A percentile compares a stretch with the other conserved stretches of the same genome.
Evolutionary conservation across 2,888 invertebrate genomes (phyloP).

Genomic region (Emmelina monodactyla): DNA sequence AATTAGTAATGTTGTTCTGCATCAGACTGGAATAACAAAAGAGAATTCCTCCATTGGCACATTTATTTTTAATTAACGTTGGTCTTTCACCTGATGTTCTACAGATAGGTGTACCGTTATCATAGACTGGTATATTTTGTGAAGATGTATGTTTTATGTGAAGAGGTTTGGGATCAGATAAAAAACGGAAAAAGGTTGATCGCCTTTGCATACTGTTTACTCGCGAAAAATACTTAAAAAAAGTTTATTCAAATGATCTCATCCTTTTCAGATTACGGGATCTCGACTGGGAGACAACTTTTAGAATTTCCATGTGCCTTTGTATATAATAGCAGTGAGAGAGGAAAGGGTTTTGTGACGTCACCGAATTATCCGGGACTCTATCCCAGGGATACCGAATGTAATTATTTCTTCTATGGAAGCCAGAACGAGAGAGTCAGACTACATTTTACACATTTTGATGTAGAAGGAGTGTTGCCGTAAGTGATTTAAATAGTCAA

Average conservation of each 20-base stretch:
- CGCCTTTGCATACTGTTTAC: too few species aligned
- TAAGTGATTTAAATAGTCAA: constrained; percentile 68
- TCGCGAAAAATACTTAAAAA: too few species aligned
- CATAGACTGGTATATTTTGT: too few species aligned
- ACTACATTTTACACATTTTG: constrained; percentile 88
- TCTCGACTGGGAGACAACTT: constrained; percentile 80
- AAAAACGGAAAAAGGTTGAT: too few species aligned
- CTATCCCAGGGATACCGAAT: constrained; percentile 89
- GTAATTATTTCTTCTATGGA: constrained; percentile 91
- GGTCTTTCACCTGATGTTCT: too few species aligned
- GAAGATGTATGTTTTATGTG: too few species aligned
- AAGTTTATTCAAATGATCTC: neutral
- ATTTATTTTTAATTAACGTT: too few species aligned
- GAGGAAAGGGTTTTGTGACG: constrained; percentile 78
- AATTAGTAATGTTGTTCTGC: too few species aligned
- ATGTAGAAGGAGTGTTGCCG: constrained; percentile 94
- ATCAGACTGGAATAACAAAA: too few species aligned
- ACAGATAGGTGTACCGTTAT: too few species aligned
- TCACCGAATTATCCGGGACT: constrained; percentile 91
- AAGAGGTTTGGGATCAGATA: too few species aligned
- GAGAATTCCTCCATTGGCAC: too few species aligned
- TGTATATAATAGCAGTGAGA: constrained; percentile 82
- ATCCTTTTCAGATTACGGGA: constrained; percentile 78
- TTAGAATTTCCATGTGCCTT: constrained; percentile 85
- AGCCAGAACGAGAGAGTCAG: constrained; percentile 77